These are phyloP conservation scores for Anarhynchus alexandrinus DNA, from an alignment of 2,113 vertebrate genomes.

Conservation along the genomic window DNA sequence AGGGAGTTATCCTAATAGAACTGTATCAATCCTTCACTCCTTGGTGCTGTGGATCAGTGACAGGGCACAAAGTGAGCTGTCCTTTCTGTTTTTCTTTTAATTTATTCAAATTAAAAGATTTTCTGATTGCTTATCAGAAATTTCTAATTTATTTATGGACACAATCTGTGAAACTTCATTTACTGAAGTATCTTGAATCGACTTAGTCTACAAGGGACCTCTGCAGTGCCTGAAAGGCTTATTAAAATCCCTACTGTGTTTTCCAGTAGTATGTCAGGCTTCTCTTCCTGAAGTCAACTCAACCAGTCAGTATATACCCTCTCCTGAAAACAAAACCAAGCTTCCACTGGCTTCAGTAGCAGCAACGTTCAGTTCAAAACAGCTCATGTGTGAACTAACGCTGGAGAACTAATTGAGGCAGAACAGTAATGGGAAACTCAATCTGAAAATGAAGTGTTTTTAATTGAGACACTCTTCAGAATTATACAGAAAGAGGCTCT, in stretches of 20 bases:
- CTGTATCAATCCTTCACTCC: not conserved
- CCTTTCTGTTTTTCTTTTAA: not conserved
- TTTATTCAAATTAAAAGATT: not conserved
- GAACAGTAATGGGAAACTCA: not conserved
- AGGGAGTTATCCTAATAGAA: not conserved
- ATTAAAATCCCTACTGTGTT: not conserved
- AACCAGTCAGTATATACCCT: not conserved
- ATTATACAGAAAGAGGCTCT: not conserved
- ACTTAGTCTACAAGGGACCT: not conserved
- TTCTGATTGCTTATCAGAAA: not conserved
- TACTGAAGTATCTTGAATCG: not conserved
- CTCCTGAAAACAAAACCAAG: not conserved
- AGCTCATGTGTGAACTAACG: not conserved
- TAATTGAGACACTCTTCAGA: conserved; percentile 18
- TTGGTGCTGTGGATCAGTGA: not conserved
- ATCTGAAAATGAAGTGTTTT: conserved; percentile 29
- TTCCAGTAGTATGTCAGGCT: not conserved
- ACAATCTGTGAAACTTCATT: not conserved
- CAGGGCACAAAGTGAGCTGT: not conserved
- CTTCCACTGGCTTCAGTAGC: not conserved
- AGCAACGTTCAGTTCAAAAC: not conserved
- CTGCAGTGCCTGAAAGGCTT: not conserved
- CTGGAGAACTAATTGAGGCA: conserved; percentile 25
- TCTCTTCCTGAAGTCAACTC: not conserved
- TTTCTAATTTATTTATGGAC: not conserved